These are phyloP conservation scores for Tychaedon coryphoeus DNA, from an alignment of 2,113 vertebrate species.

Conservation along the genomic window DNA sequence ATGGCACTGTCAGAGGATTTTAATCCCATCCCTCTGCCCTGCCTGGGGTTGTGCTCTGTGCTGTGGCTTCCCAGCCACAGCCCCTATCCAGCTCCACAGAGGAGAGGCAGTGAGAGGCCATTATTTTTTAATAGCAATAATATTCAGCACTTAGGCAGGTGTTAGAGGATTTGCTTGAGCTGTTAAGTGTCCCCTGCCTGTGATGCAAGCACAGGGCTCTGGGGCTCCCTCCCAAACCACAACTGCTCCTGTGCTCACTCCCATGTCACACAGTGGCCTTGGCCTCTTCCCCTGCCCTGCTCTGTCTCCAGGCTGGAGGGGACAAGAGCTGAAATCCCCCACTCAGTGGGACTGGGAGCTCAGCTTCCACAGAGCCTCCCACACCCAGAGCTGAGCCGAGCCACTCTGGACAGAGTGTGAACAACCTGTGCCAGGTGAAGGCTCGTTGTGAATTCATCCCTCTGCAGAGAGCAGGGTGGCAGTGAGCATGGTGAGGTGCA, in stretches of 20 bases:
- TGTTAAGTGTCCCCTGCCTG: neutral
- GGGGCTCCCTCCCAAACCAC: neutral
- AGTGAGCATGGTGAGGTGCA: neutral
- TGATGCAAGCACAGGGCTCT: accelerated
- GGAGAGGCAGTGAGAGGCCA: neutral
- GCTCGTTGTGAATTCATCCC: accelerated
- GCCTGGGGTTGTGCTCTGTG: accelerated
- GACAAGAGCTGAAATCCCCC: neutral
- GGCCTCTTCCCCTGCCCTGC: neutral
- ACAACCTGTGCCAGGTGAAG: accelerated
- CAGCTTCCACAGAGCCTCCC: neutral
- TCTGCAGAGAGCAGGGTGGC: neutral
- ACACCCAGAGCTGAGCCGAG: neutral
- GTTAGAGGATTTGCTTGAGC: neutral
- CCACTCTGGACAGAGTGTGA: neutral
- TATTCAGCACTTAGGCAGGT: neutral
- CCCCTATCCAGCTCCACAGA: neutral
- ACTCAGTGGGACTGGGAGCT: neutral
- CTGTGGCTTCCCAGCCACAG: neutral
- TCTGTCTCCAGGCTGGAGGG: neutral
- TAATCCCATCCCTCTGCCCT: neutral
- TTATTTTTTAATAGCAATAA: neutral
- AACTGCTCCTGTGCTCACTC: accelerated
- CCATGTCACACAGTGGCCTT: accelerated
- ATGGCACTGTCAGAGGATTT: neutral